Evolutionary conservation across 2,888 invertebrate genomes (phyloP).

Genomic region (Drosophila meridiana): DNA sequence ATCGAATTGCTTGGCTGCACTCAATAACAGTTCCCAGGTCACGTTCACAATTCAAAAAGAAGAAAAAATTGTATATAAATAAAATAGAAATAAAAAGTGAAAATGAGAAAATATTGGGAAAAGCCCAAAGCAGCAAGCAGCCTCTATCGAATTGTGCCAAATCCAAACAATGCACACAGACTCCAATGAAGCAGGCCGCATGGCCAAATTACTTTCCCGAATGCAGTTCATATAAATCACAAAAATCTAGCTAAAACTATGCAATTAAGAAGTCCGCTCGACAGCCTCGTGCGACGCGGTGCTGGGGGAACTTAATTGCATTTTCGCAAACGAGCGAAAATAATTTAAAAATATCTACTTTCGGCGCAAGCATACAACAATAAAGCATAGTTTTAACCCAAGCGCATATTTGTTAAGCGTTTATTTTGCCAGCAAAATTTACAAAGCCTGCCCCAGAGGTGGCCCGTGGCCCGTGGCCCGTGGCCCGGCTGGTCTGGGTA

Average conservation of each 20-base stretch:
- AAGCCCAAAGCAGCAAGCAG: slow-evolving; percentile 21
- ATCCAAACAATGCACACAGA: slow-evolving; percentile 35
- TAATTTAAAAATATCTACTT: slow-evolving; percentile 25
- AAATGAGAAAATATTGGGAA: not conserved
- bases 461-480: not conserved
- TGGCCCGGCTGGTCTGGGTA: not conserved
- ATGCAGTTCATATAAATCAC: slow-evolving; percentile 31
- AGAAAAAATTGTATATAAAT: not conserved
- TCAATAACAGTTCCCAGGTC: slow-evolving; percentile 35
- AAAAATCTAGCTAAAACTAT: slow-evolving; percentile 47
- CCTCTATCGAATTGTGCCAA: slow-evolving; percentile 34
- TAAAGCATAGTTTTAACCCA: slow-evolving; percentile 16
- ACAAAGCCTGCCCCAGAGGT: slow-evolving; percentile 37
- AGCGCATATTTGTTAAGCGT: slow-evolving; percentile 33
- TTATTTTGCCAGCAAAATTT: slow-evolving; percentile 31
- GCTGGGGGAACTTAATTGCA: slow-evolving; percentile 41
- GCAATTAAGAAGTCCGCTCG: slow-evolving; percentile 51
- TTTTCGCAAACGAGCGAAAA: slow-evolving; percentile 33
- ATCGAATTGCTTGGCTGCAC: slow-evolving; percentile 36
- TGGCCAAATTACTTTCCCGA: slow-evolving; percentile 30
- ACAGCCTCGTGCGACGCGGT: not conserved
- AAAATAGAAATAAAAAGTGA: not conserved
- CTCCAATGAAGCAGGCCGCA: slow-evolving; percentile 5
- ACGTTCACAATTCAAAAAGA: slow-evolving; percentile 39
- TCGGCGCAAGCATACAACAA: slow-evolving; percentile 7